phyloP scores from a whole-genome alignment of 2,888 invertebrate genomes.

The Drosophila ochracea region DNA sequence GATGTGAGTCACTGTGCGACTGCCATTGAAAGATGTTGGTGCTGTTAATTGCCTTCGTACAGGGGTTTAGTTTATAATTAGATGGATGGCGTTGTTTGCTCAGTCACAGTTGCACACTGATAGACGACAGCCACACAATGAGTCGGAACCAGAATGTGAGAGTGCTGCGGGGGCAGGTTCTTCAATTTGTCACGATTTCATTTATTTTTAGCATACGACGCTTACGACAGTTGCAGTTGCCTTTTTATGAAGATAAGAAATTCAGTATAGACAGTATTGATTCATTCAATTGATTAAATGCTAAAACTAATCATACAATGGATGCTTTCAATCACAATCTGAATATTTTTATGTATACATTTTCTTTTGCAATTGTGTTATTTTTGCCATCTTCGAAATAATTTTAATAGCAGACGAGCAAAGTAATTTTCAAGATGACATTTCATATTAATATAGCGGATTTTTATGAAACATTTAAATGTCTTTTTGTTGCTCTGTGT shows the following conservation, averaged over 20 bases:
- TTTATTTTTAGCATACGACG: slow-evolving; percentile 62
- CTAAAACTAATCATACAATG: background rate
- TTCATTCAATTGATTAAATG: slow-evolving; percentile 8
- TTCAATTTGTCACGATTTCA: slow-evolving; percentile 66
- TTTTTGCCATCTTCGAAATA: background rate
- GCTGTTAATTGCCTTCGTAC: slow-evolving; percentile 16
- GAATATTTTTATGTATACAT: background rate
- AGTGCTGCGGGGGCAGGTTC: background rate
- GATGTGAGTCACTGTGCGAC: slow-evolving; percentile 48
- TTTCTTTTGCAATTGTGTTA: background rate
- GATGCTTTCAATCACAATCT: background rate
- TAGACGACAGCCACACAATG: slow-evolving; percentile 15
- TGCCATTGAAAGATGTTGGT: slow-evolving; percentile 43
- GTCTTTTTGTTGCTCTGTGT: background rate
- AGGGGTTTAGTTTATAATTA: slow-evolving; percentile 48
- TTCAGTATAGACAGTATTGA: slow-evolving; percentile 9
- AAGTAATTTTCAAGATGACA: background rate
- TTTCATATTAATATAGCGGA: background rate
- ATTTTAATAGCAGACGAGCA: background rate
- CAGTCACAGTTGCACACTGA: slow-evolving; percentile 33
- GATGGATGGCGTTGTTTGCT: slow-evolving; percentile 46
- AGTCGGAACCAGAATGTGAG: background rate
- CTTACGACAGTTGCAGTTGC: slow-evolving; percentile 23
- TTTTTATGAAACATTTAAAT: background rate
- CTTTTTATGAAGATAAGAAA: slow-evolving; percentile 21